These are phyloP conservation scores for Tragelaphus scriptus DNA, from an alignment of 2,113 vertebrate genomes.

Conservation along the genomic window DNA sequence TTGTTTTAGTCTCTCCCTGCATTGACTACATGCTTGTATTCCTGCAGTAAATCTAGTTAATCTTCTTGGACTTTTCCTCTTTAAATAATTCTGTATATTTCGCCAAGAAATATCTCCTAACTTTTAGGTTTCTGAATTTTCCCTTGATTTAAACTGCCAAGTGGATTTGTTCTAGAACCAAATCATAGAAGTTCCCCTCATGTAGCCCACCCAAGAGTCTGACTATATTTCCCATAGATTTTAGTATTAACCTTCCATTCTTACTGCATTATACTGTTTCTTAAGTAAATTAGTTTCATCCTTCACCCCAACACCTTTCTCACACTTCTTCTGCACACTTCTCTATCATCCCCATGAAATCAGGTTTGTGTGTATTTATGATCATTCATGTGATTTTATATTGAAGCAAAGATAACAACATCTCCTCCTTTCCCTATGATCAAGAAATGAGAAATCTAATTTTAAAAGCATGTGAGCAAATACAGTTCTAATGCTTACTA, in stretches of 20 bases:
- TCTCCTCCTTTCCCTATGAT: not conserved
- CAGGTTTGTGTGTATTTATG: not conserved
- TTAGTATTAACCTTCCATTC: not conserved
- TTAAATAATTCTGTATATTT: not conserved
- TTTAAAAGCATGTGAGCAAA: not conserved
- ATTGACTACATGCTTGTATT: not conserved
- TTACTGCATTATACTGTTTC: not conserved
- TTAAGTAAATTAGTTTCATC: not conserved
- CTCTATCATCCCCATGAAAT: not conserved
- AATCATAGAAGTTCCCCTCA: not conserved
- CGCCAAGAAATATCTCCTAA: not conserved
- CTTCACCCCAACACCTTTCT: not conserved
- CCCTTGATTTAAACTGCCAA: not conserved
- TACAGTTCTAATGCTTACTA: not conserved
- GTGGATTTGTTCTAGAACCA: not conserved
- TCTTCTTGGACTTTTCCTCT: not conserved
- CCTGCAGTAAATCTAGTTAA: not conserved
- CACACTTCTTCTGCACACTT: not conserved
- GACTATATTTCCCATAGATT: not conserved
- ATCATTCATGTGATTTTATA: not conserved
- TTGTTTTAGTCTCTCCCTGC: not conserved
- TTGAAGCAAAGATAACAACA: not conserved
- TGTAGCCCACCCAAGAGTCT: not conserved
- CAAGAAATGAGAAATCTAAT: not conserved
- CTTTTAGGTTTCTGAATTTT: not conserved